phyloP scores from a whole-genome alignment of 2,888 invertebrate genomes.

The Tryphoninae sp. region DNA sequence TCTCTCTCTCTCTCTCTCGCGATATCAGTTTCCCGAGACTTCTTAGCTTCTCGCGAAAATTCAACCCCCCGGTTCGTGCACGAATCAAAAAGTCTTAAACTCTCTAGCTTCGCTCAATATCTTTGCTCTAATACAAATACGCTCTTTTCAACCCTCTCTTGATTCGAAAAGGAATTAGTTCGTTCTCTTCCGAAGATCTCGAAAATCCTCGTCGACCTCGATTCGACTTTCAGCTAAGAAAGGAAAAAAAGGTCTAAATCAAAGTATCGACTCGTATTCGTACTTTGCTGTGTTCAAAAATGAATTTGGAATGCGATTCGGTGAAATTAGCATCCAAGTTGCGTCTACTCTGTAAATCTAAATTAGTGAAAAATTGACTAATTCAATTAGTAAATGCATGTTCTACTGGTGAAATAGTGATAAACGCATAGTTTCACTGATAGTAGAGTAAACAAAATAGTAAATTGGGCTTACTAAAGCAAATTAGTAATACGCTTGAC shows the following conservation, averaged over 20 bases:
- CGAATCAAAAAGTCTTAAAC: background rate
- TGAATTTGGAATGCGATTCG: conserved; percentile 46
- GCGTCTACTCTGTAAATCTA: conserved; percentile 47
- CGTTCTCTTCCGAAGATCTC: conserved; percentile 50
- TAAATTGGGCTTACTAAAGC: no score
- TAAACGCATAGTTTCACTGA: no score
- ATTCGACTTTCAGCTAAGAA: background rate
- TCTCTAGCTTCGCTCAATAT: background rate
- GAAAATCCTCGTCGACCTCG: background rate
- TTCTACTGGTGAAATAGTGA: no score
- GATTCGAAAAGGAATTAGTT: conserved; percentile 75
- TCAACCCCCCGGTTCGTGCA: background rate
- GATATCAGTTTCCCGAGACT: conserved; percentile 31
- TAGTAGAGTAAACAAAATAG: no score
- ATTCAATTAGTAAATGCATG: no score
- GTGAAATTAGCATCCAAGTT: conserved; percentile 73
- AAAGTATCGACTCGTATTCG: background rate
- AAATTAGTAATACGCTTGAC: no score
- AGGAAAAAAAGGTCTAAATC: background rate
- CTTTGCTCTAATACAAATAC: background rate
- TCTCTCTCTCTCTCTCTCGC: conserved; percentile 16
- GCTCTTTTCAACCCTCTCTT: conserved; percentile 51
- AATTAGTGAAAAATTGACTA: no score
- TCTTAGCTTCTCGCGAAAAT: conserved; percentile 25
- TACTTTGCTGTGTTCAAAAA: background rate